phyloP scores from a whole-genome alignment of 1,140 invertebrate genomes.

The Trichonephila inaurata region DNA sequence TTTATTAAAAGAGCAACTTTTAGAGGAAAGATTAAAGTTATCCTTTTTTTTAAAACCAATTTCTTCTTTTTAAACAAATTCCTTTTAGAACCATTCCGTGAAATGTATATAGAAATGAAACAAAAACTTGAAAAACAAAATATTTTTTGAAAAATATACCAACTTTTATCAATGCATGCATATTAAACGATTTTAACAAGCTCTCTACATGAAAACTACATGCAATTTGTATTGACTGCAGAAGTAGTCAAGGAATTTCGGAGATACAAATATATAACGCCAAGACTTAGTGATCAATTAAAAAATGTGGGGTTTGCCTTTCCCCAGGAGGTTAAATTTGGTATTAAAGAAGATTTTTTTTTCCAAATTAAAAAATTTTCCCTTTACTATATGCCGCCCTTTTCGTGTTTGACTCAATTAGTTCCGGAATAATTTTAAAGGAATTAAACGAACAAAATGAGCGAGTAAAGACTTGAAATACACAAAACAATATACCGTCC shows the following conservation, averaged over 20 bases:
- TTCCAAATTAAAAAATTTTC: constrained; percentile 6
- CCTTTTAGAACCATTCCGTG: too few species aligned
- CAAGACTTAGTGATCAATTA: neutral
- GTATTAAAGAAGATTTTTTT: neutral
- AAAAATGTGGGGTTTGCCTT: neutral
- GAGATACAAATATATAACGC: neutral
- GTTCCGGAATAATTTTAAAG: neutral
- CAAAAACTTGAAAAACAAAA: too few species aligned
- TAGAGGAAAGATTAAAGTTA: too few species aligned
- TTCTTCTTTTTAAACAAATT: too few species aligned
- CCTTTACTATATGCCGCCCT: neutral
- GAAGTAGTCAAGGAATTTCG: neutral
- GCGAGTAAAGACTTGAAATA: neutral
- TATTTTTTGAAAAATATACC: too few species aligned
- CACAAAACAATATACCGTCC: neutral
- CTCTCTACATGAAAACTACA: too few species aligned
- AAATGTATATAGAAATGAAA: too few species aligned
- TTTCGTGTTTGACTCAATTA: constrained; percentile 24
- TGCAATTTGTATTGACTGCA: too few species aligned
- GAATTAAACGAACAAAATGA: neutral
- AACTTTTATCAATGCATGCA: too few species aligned
- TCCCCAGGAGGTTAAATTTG: neutral
- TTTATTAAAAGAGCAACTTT: too few species aligned
- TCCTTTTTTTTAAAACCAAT: too few species aligned
- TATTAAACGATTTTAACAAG: too few species aligned